Percentiles rank a stretch among this genome's conserved stretches.
Evolutionary conservation across 2,797 vertebrate species (phyloP).

Genomic region (Peromyscus melanophrys): DNA sequence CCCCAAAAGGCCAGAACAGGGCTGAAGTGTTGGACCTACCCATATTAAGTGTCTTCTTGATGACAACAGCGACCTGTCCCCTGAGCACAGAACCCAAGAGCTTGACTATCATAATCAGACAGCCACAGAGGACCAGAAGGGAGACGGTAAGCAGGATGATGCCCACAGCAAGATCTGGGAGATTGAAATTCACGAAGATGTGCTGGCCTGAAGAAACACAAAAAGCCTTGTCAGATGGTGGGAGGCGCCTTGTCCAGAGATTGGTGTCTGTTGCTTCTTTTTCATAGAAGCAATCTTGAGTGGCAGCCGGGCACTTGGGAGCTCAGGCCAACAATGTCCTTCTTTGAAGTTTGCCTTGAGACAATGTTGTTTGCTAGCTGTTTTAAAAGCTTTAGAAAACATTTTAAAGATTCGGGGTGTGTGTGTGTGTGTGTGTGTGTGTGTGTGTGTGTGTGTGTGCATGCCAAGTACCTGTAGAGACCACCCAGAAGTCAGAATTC

Average conservation of each 20-base stretch:
- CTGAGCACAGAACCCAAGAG: conserved; percentile 97
- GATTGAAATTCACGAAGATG: conserved; percentile 90
- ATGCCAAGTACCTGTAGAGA: neutral
- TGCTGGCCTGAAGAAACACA: conserved; percentile 91
- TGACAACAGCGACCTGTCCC: conserved; percentile 96
- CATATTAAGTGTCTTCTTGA: conserved; percentile 98
- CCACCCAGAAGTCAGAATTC: neutral
- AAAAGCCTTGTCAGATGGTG: neutral
- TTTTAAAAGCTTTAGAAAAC: neutral
- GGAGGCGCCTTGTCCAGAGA: fast-evolving
- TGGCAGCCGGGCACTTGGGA: too few relatives aligned
- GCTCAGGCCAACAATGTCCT: neutral
- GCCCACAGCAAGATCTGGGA: conserved; percentile 94
- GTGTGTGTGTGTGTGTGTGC: neutral
- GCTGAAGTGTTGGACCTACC: conserved; percentile 88
- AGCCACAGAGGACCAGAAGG: conserved; percentile 94
- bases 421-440: neutral
- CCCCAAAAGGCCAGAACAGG: fast-evolving
- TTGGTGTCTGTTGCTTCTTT: neutral
- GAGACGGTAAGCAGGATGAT: conserved; percentile 94
- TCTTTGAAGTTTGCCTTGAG: neutral
- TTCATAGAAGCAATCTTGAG: neutral
- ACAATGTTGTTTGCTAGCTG: neutral
- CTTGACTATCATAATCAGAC: conserved; percentile 97
- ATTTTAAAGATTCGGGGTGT: neutral